Evolutionary conservation across 2,888 invertebrate genomes (phyloP).

Genomic region (Periphyllus acericola): DNA sequence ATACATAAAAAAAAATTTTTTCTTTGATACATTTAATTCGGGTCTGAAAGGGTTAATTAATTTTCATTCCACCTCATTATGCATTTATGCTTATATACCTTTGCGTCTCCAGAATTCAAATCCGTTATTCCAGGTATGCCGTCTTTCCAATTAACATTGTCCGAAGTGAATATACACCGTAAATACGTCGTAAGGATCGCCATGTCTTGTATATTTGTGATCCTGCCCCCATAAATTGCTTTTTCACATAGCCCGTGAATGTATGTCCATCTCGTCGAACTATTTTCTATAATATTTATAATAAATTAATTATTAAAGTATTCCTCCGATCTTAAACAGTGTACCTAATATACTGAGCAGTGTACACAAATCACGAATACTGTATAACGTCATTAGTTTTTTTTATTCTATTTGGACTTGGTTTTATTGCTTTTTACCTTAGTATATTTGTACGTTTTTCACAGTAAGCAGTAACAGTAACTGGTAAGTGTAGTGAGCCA

Average conservation of each 20-base stretch:
- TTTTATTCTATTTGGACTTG: too few relatives aligned
- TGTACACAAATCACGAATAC: too few relatives aligned
- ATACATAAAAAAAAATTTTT: too few relatives aligned
- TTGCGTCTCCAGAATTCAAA: conserved; percentile 71
- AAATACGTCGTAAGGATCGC: conserved; percentile 77
- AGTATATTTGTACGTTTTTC: too few relatives aligned
- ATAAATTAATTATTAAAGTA: background rate
- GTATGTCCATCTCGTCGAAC: conserved; percentile 75
- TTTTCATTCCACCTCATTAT: background rate
- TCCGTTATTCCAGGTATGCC: conserved; percentile 70
- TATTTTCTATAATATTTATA: conserved; percentile 58
- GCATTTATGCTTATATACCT: conserved; percentile 66
- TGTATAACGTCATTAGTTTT: too few relatives aligned
- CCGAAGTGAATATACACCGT: conserved; percentile 72
- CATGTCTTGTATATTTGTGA: conserved; percentile 82
- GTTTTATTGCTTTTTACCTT: too few relatives aligned
- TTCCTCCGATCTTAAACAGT: too few relatives aligned
- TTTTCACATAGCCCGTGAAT: conserved; percentile 81
- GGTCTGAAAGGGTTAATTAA: background rate
- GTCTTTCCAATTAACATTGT: conserved; percentile 73
- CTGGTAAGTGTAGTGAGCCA: too few relatives aligned
- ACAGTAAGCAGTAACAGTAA: too few relatives aligned
- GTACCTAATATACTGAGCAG: too few relatives aligned
- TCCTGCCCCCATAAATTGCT: conserved; percentile 86
- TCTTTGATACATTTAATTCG: too few relatives aligned